Evolutionary conservation across 1,140 invertebrate species (phyloP), one percentile per base, ranked within the genome.

Genomic region (Drosophila lowei): DNA sequence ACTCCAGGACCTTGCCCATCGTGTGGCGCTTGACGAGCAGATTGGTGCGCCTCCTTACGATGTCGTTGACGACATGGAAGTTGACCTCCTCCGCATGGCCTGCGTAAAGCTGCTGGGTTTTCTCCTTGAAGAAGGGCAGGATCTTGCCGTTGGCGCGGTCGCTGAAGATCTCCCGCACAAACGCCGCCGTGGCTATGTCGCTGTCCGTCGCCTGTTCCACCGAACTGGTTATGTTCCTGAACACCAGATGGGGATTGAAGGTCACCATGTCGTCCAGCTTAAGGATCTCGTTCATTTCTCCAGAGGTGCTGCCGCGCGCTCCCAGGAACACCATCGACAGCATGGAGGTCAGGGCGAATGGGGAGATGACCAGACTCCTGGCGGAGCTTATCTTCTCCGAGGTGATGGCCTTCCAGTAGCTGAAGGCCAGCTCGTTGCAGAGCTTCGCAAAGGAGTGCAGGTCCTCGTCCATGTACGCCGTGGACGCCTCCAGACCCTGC

Each of bases 241-340:
- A 95, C 0, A 96, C 95, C 66, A 97, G 93, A 90, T 97, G 96
- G 0, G 96, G 96, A 92, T 97, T 97, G 74, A 97, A 97, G 1
- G 95, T 96, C 0, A 96, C 94, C 93, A 97, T 96, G 66, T 97
- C 96, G 83, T 97, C 96, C 6, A 98, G 91, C 74, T 95, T 95
- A 0, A 98, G 92, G 11, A 97, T 93, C 70, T 97, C 95, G 80
- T 97, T 97, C 95, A 98, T 97, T 93, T 97, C 96, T 1, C 95
- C 95, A 1, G 96, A 97, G 0, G 97, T 97, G n/a, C 95, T 93
- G 38, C 97, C 96, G 66, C 95, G 93, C 3, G 97, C 96, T 2
- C 97, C 97, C 42, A 98, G 93, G 89, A 97, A 97, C 34, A 97
- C 94, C 96, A 97, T 97, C 2, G 96, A 96, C 3, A 97, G 86